These are phyloP conservation scores for Sepiola atlantica DNA, from an alignment of 2,888 invertebrate genomes.

Conservation along the genomic window DNA sequence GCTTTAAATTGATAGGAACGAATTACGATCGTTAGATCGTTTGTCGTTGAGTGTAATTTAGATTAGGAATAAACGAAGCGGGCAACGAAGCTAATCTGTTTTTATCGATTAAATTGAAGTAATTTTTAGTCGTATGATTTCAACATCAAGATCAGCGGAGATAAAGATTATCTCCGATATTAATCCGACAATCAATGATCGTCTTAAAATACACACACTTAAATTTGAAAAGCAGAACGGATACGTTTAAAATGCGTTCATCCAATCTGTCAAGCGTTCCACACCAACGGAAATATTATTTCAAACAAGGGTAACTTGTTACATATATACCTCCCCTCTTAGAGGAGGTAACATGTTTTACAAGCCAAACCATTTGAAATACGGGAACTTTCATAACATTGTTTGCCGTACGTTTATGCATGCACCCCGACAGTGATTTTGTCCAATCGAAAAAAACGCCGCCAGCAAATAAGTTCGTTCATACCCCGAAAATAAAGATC, in stretches of 20 bases:
- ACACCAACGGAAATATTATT: no score
- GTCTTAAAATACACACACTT: not conserved
- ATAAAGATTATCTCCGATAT: not conserved
- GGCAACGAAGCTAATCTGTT: not conserved
- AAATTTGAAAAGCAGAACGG: not conserved
- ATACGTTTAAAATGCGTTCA: not conserved
- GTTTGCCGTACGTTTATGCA: no score
- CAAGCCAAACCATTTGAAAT: no score
- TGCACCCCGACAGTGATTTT: no score
- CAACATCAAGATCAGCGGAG: not conserved
- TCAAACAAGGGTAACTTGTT: no score
- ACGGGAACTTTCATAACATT: no score
- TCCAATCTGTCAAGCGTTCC: no score
- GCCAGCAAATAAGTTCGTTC: no score
- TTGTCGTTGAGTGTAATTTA: not conserved
- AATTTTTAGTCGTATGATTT: not conserved
- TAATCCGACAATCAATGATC: not conserved
- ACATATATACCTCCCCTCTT: no score
- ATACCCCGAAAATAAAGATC: no score
- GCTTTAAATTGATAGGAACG: not conserved
- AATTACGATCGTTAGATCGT: not conserved
- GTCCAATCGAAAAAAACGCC: no score
- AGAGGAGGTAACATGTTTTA: no score
- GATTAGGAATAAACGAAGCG: not conserved
- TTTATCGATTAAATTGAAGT: conserved; percentile 19